Conservation (phyloP, 1,140 invertebrate genomes). For the roundworm (Caenorhabditis elegans) region WBcel235 BX284602.5:6165001-6165500, state of each 20-base stretch:
- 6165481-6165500: too few species aligned
- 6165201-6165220: conserved; percentile 20
- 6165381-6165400: neutral
- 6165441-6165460: too few species aligned
- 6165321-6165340: neutral
- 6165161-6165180: neutral
- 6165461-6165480: too few species aligned
- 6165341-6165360: neutral
- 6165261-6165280: neutral
- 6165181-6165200: neutral
- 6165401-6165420: neutral
- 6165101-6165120: neutral
- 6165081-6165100: conserved; percentile 32
- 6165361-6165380: too few species aligned
- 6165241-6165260: neutral
- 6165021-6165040: neutral
- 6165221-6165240: neutral
- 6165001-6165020: too few species aligned
- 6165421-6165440: too few species aligned
- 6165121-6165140: neutral
- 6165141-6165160: conserved; percentile 17
- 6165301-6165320: neutral
- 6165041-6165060: conserved; percentile 22
- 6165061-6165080: conserved; percentile 29
- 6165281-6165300: too few species aligned